Base-by-base conservation (phyloP, 2,113 vertebrate genomes). In the Crypturellus undulatus region DNA sequence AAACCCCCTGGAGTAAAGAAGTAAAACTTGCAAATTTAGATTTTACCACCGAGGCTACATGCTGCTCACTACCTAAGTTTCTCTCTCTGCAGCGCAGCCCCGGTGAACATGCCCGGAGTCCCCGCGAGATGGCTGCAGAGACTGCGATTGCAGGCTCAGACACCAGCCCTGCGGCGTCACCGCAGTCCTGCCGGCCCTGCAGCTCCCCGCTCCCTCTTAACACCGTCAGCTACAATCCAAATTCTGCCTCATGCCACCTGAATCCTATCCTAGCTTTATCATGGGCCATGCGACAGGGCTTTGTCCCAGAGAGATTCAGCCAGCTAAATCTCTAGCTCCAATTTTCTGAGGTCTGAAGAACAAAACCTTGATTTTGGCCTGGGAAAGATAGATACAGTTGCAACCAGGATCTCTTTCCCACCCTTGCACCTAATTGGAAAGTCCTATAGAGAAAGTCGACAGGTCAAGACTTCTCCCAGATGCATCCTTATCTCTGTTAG, bases 41-140 rank as follows among this genome's bases (percentile, higher is more conserved):
- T 9, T n/a, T 36, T 30, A 3, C 7, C 64, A 40, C 43, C 1
- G 30, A 5, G 47, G 34, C 51, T 32, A 1, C 1, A 25, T 12
- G 38, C 34, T 51, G 47, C 43, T 58, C 14, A 1, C 9, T 7
- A 2, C 32, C 3, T 0, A 34, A 2, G 40, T 1, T 13, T 22
- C 64, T 75, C 59, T 21, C 10, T 1, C 6, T 17, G 11, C 0
- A 30, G 56, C 80, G 51, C 12, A n/a, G 75, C 16, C 60, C 12
- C 6, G 0, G 54, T 5, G 78, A 2, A 15, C 30, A 13, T 17
- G 19, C 70, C 0, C 36, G 0, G n/a, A 6, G 18, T 89, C 40
- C 84, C 91, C 81, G 6, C 76, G 32, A 96, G 96, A 16, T 85
- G 96, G 96, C 97, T 92, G 95, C 94, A 96, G 93, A 96, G 96